Percentiles rank a stretch among this genome's conserved stretches.
phyloP scores from a whole-genome alignment of 2,888 invertebrate genomes.

The Microdon myrmicae region DNA sequence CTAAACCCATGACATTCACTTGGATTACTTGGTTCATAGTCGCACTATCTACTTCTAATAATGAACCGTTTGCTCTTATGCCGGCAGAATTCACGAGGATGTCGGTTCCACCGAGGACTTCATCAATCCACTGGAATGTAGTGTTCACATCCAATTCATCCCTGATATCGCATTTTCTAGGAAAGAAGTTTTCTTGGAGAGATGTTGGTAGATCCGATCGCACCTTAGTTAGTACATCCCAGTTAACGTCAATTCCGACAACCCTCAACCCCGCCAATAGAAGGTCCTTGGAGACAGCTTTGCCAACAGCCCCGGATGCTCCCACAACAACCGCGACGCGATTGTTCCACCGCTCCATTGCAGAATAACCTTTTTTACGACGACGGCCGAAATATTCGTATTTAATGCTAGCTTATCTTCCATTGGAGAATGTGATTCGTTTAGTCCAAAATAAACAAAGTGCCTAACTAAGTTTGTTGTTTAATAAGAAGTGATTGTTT shows the following conservation, averaged over 20 bases:
- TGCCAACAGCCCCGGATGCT: conserved; percentile 71
- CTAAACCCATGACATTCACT: conserved; percentile 64
- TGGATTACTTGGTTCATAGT: conserved; percentile 58
- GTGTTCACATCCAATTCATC: conserved; percentile 68
- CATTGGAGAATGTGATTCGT: no score
- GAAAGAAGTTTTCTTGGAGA: conserved; percentile 56
- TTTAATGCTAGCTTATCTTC: no score
- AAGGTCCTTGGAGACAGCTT: conserved; percentile 63
- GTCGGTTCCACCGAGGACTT: conserved; percentile 68
- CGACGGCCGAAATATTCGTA: no score
- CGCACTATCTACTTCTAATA: conserved; percentile 15
- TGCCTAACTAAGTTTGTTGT: no score
- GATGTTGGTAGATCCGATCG: conserved; percentile 17
- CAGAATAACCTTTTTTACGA: no score
- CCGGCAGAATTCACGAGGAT: conserved; percentile 70
- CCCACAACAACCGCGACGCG: conserved; percentile 72
- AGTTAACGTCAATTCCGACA: conserved; percentile 67
- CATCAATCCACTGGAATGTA: conserved; percentile 67
- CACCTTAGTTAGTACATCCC: conserved; percentile 55
- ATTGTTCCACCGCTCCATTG: conserved; percentile 71
- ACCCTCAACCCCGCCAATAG: conserved; percentile 68
- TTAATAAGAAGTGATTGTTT: no score
- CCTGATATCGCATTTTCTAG: conserved; percentile 67
- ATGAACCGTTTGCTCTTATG: conserved; percentile 7
- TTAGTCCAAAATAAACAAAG: no score